phyloP scores from a whole-genome alignment of 2,888 invertebrate genomes.

The Lasioglossum malachurum region DNA sequence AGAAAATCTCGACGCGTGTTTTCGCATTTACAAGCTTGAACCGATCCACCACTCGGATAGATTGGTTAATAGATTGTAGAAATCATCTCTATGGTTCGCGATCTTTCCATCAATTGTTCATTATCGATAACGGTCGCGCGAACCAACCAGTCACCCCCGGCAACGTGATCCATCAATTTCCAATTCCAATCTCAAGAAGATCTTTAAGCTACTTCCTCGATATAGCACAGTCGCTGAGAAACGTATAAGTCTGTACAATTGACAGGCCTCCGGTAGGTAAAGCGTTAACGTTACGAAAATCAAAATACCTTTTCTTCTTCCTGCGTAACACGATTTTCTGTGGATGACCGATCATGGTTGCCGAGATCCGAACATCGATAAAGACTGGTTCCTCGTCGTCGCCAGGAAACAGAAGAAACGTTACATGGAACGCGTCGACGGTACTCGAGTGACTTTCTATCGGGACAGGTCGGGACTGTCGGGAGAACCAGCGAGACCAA shows the following conservation, averaged over 20 bases:
- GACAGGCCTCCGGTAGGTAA: neutral
- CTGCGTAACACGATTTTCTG: constrained; percentile 74
- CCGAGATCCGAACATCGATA: neutral
- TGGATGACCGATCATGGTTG: constrained; percentile 46
- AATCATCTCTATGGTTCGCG: neutral
- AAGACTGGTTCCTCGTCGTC: constrained; percentile 3
- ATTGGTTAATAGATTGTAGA: neutral
- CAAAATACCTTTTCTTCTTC: constrained; percentile 83
- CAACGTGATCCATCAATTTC: constrained; percentile 6
- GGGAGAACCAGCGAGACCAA: neutral
- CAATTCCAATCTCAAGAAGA: neutral
- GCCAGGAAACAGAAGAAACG: constrained; percentile 23
- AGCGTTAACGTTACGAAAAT: constrained; percentile 81
- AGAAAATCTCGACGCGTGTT: neutral
- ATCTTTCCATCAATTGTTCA: neutral
- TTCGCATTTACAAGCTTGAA: neutral
- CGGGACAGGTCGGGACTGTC: no score
- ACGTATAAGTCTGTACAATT: neutral
- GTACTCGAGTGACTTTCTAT: neutral
- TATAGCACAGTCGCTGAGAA: neutral
- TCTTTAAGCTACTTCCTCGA: neutral
- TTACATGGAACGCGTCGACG: constrained; percentile 23
- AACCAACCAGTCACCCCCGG: constrained; percentile 6
- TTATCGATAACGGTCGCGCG: neutral
- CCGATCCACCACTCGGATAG: neutral